phyloP scores from a whole-genome alignment of 2,113 vertebrate genomes.

The Eubucco bourcierii region DNA sequence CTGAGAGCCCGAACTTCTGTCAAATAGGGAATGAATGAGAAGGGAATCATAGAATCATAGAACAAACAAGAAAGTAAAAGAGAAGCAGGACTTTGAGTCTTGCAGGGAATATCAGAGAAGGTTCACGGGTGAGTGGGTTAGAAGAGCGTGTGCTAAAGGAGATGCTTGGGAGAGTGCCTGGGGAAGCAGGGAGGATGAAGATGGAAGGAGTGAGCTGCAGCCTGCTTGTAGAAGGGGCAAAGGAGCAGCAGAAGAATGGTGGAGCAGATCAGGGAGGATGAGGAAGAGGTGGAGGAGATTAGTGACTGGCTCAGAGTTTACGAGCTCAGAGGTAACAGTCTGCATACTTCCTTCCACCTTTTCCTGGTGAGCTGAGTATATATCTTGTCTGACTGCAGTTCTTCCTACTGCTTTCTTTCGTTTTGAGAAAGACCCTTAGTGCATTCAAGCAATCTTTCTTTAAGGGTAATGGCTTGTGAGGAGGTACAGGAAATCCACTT shows the following conservation, averaged over 20 bases:
- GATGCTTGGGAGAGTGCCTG: neutral
- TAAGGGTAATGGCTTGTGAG: conserved; percentile 25
- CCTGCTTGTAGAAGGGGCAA: neutral
- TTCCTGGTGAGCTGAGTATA: neutral
- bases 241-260: neutral
- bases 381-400: neutral
- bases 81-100: neutral
- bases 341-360: conserved; percentile 12
- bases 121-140: neutral
- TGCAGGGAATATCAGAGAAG: neutral
- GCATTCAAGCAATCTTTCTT: conserved; percentile 6
- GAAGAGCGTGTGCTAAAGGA: neutral
- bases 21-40: neutral
- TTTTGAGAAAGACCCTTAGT: neutral
- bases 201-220: neutral
- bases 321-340: fast-evolving
- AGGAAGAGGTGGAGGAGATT: neutral
- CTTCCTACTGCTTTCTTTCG: neutral
- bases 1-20: neutral
- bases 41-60: neutral
- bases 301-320: neutral
- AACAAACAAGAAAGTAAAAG: neutral
- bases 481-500: conserved; percentile 60
- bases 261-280: neutral
- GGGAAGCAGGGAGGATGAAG: neutral